Base-by-base conservation (phyloP, 2,797 vertebrate species). In the Bradypus variegatus region DNA sequence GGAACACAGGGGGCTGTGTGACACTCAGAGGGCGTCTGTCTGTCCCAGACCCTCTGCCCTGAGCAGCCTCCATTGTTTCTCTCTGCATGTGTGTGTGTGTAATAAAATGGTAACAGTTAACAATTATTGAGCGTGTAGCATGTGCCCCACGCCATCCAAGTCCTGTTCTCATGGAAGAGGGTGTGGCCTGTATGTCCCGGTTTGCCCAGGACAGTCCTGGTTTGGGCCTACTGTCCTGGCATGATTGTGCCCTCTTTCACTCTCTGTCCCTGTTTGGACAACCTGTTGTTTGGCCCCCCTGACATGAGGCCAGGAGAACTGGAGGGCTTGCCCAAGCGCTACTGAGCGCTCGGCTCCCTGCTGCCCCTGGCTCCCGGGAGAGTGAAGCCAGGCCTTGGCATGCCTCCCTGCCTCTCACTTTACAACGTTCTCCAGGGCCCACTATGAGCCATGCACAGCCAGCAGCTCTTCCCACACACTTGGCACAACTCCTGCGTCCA, bases 1-100 rank as follows among this genome's bases (percentile, higher is more conserved):
- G 13, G 69, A 38, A 8, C 31, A 1, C 53, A 33, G 64, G 0
- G 2, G 53, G 15, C 33, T 16, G 31, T 31, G 11, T 0, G 31
- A 33, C 16, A 1, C 6, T 12, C 19, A 16, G 58, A 48, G 5
- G 5, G 27, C 8, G 60, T 62, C 45, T 6, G 3, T 64, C 73
- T 82, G 31, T 41, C 79, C 67, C 58, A 36, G 25, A 12, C 58
- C 18, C 19, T 0, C 55, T 41, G 13, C 53, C 23, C 72, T 29
- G 10, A 27, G 36, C 29, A 31, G 36, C 33, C 48, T 45, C 75
- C 21, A 19, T 21, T 53, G 29, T 53, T 77, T 77, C 48, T 53
- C 21, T 77, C 18, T 77, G 48, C 53, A 9, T 21, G 48, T 4
- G n/a, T 12, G 6, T 14, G 16, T n/a, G 18, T 27, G 76, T 55